Conservation (phyloP, 64 coral and sea anemone species). For the Pocillopora damicornis region DNA sequence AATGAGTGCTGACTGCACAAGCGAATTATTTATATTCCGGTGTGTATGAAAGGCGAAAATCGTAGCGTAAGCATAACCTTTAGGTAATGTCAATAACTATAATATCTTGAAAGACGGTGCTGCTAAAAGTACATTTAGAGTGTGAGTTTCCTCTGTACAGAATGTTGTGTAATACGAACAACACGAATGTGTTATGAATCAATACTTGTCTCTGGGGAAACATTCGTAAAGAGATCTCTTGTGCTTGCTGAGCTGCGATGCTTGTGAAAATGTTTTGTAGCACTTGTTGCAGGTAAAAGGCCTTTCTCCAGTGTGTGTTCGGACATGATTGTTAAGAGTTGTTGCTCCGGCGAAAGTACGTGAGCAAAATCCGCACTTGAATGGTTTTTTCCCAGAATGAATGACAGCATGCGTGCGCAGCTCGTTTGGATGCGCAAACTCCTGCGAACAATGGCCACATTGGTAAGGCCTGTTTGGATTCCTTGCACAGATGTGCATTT, state of each 20-base stretch:
- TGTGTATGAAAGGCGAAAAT: no score
- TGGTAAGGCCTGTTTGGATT: constrained; percentile 58
- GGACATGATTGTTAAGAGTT: constrained; percentile 64
- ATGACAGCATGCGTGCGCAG: constrained; percentile 50
- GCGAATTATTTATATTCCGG: no score
- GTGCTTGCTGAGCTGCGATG: constrained; percentile 58
- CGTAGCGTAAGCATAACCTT: no score
- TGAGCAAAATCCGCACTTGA: constrained; percentile 66
- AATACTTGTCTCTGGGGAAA: neutral
- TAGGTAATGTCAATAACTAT: no score
- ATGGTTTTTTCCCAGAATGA: constrained; percentile 63
- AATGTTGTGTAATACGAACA: no score
- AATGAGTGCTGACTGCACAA: no score
- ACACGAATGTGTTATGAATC: neutral
- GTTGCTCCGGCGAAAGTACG: constrained; percentile 64
- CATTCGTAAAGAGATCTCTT: constrained; percentile 39
- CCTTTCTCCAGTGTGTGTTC: constrained; percentile 63
- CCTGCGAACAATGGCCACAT: constrained; percentile 46
- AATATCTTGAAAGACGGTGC: no score
- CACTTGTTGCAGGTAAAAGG: constrained; percentile 59
- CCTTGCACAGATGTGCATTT: constrained; percentile 45
- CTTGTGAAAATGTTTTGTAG: constrained; percentile 61
- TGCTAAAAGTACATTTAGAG: no score
- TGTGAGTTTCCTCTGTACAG: no score
- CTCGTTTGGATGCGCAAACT: constrained; percentile 60